A percentile compares a stretch with the other conserved stretches of the same genome.
Evolutionary conservation across 2,888 invertebrate species (phyloP).

Genomic region (Noctua janthe): DNA sequence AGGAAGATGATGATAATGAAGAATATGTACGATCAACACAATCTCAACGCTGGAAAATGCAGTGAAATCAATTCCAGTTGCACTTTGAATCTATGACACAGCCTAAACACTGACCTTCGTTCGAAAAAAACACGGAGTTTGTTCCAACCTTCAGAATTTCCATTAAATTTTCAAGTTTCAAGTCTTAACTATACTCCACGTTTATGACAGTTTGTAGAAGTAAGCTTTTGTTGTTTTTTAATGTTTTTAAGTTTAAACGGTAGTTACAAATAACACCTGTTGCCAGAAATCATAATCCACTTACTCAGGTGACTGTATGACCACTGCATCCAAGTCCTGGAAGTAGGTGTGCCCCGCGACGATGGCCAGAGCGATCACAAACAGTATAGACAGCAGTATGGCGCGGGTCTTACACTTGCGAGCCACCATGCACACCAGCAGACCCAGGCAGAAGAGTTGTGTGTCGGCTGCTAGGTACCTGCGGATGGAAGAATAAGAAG

Average conservation of each 20-base stretch:
- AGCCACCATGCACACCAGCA: conserved; percentile 78
- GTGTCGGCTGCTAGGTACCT: conserved; percentile 89
- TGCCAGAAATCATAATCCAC: conserved; percentile 54
- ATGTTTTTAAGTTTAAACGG: too few relatives aligned
- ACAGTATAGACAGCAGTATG: conserved; percentile 68
- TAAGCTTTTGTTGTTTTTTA: too few relatives aligned
- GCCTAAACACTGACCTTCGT: too few relatives aligned
- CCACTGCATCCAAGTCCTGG: conserved; percentile 81
- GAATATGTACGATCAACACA: background rate
- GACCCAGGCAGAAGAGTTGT: conserved; percentile 83
- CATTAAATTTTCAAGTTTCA: too few relatives aligned
- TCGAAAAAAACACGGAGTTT: too few relatives aligned
- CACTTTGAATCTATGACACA: background rate
- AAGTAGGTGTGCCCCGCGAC: conserved; percentile 82
- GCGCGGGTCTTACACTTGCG: conserved; percentile 69
- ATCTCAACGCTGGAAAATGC: background rate
- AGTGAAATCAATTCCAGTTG: background rate
- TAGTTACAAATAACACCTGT: background rate
- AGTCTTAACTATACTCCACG: too few relatives aligned
- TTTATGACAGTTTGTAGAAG: too few relatives aligned
- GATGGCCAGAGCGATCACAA: conserved; percentile 72
- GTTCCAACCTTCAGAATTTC: too few relatives aligned
- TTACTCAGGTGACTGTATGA: conserved; percentile 86
- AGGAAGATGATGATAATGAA: background rate
- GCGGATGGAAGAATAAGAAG: background rate